Base-by-base conservation (phyloP, 2,888 invertebrate genomes). In the Plebejus melissa region DNA sequence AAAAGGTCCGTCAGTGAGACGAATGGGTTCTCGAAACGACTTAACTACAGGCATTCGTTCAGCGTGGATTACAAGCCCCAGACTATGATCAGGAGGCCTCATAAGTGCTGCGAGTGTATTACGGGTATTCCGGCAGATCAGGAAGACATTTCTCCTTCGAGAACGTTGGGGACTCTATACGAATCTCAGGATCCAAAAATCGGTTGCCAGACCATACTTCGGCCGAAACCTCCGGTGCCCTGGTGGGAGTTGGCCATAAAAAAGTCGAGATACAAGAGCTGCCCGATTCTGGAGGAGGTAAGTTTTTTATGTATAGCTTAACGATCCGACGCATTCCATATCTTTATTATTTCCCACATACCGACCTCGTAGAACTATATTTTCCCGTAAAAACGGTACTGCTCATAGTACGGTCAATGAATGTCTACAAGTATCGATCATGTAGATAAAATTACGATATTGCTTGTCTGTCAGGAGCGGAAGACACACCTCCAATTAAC, bases 191-290 rank as follows among this genome's bases (percentile, higher is more conserved):
- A 96, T 84, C 94, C 95, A n/a, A 95, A 96, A 87, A 94, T 96
- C 77, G 96, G 95, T 57, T 95, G 95, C 81, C 95, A 95, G 87
- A 95, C 96, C 2, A 95, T 95, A 60, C 87, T 96, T 74, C 89
- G 96, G 57, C 94, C 95, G 76, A 96, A 96, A 82, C 96, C 96
- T 50, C 94, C 95, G 76, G 95, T 97, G 78, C 98, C 98, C 0
- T 98, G 98, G 98, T 98, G 97, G 96, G 98, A 98, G 89, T 88
- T 97, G 82, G 98, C 98, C 65, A 96, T 97, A 74, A 95, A 96
- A 81, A 96, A 96, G 80, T 96, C 96, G 82, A 95, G 97, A 79
- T 96, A 97, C 80, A 95, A 96, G 83, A 97, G 97, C 83, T 98
- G 97, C 87, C 97, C 97, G 72, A 96, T 96, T 79, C 94, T 97